Percentiles rank a stretch among this genome's conserved stretches.
Evolutionary conservation across 2,888 invertebrate genomes (phyloP).

Genomic region (Theodoxus fluviatilis): DNA sequence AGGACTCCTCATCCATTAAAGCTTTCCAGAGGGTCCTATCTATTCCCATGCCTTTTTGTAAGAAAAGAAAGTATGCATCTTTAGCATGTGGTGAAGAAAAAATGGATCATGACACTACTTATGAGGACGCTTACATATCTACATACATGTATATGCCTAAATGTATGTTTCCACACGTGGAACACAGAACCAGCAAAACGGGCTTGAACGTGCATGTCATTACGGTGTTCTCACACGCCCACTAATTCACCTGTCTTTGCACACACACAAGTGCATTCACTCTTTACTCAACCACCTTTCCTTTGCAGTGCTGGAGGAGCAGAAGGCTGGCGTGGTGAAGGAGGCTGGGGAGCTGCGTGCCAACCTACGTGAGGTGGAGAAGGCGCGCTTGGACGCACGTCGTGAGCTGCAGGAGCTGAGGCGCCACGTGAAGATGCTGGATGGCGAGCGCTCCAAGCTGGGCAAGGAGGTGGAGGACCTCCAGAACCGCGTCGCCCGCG

Average conservation of each 20-base stretch:
- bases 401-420: slow-evolving; percentile 73
- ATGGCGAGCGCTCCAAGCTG: slow-evolving; percentile 64
- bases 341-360: slow-evolving; percentile 79
- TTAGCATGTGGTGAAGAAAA: too few species aligned
- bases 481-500: slow-evolving; percentile 60
- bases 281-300: not conserved
- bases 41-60: too few species aligned
- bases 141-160: too few species aligned
- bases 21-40: too few species aligned
- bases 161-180: too few species aligned
- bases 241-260: not conserved
- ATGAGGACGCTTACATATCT: too few species aligned
- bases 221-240: not conserved
- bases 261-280: not conserved
- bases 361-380: slow-evolving; percentile 76
- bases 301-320: slow-evolving; percentile 80
- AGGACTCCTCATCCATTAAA: too few species aligned
- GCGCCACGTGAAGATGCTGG: slow-evolving; percentile 64
- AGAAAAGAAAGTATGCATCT: too few species aligned
- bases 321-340: slow-evolving; percentile 76
- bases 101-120: too few species aligned
- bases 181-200: not conserved
- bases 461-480: slow-evolving; percentile 65
- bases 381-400: slow-evolving; percentile 75
- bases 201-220: not conserved